A percentile compares a stretch with the other conserved stretches of the same genome.
Evolutionary conservation across 2,888 invertebrate species (phyloP).

Genomic region (Andricus curvator): DNA sequence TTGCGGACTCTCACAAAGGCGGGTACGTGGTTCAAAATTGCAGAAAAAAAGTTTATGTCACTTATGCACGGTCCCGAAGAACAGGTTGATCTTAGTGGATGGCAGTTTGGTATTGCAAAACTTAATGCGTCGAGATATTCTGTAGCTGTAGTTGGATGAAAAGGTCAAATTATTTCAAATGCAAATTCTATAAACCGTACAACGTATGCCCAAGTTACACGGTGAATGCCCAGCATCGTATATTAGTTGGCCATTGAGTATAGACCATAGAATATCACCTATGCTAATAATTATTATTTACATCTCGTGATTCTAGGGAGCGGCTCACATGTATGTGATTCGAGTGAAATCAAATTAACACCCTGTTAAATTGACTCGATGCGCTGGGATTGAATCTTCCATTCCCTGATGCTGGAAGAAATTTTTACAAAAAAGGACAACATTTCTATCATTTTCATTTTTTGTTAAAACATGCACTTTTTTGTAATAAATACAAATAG

Average conservation of each 20-base stretch:
- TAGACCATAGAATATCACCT: conserved; percentile 33
- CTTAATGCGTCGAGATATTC: conserved; percentile 37
- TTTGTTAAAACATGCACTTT: no score
- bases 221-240: conserved; percentile 29
- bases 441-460: no score
- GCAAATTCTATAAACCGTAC: conserved; percentile 61
- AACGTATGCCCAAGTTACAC: conserved; percentile 21
- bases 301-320: conserved; percentile 19
- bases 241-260: conserved; percentile 33
- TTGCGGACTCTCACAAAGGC: no score
- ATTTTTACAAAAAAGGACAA: no score
- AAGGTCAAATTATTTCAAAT: conserved; percentile 71
- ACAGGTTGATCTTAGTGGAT: conserved; percentile 36
- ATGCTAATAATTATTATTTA: conserved; percentile 33
- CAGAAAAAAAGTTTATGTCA: no score
- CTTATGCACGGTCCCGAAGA: background rate
- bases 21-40: no score
- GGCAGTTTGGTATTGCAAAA: conserved; percentile 29
- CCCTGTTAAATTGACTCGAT: background rate
- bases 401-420: background rate
- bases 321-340: conserved; percentile 8
- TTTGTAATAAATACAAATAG: no score
- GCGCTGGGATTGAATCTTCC: conserved; percentile 8
- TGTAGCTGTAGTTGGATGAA: conserved; percentile 52
- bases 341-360: conserved; percentile 18